Percentiles rank a stretch among this genome's conserved stretches.
Conservation (phyloP, 2,888 invertebrate species). For the Papilio gigon region DNA sequence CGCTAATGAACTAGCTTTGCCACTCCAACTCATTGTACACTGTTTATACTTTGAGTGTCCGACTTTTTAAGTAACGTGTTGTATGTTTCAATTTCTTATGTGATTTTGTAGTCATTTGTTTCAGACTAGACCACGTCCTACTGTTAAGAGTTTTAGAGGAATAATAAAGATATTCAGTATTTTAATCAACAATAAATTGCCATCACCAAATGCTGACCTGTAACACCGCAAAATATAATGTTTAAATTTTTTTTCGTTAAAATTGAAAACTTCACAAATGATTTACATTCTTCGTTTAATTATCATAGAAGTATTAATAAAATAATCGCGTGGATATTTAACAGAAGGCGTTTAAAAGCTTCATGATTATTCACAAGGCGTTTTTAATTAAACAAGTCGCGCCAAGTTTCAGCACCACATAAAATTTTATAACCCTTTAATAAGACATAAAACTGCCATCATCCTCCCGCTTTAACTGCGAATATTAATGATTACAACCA, state of each 20-base stretch:
- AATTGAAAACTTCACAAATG: too few species aligned
- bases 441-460: constrained; percentile 76
- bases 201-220: too few species aligned
- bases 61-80: constrained; percentile 10
- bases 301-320: constrained; percentile 43
- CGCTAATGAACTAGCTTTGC: constrained; percentile 67
- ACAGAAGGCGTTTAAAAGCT: constrained; percentile 66
- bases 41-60: constrained; percentile 35
- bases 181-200: too few species aligned
- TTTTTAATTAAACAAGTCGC: constrained; percentile 78
- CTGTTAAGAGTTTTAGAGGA: not conserved
- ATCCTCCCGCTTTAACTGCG: constrained; percentile 70
- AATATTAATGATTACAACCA: constrained; percentile 76
- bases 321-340: constrained; percentile 46
- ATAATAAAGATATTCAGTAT: too few species aligned
- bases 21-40: constrained; percentile 44
- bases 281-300: not conserved
- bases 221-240: too few species aligned
- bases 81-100: constrained; percentile 11
- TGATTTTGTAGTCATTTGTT: not conserved
- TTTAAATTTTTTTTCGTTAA: too few species aligned
- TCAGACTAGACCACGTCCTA: too few species aligned
- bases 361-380: constrained; percentile 78
- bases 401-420: constrained; percentile 68
- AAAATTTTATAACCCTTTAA: constrained; percentile 82